These are phyloP conservation scores for Proteles cristata DNA, from an alignment of 2,113 vertebrate species.

Conservation along the genomic window DNA sequence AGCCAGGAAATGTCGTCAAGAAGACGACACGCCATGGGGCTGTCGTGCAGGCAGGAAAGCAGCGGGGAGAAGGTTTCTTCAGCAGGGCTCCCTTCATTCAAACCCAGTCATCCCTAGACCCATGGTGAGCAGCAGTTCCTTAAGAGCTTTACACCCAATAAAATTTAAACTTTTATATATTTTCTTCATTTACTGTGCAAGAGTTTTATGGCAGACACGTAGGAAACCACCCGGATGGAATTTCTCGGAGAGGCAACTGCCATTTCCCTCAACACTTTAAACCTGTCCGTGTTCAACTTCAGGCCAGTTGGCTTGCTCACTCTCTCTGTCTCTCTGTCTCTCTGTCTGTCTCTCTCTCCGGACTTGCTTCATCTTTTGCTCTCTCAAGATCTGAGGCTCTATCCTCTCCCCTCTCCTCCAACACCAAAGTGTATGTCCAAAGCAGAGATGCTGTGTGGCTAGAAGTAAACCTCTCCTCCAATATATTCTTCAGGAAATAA, in stretches of 20 bases:
- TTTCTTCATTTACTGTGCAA: constrained; percentile 84
- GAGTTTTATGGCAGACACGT: constrained; percentile 84
- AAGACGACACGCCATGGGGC: constrained; percentile 47
- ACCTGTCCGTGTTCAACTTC: not conserved
- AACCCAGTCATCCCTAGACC: constrained; percentile 76
- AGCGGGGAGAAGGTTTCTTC: constrained; percentile 72
- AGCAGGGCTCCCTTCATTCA: constrained; percentile 55
- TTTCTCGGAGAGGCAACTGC: constrained; percentile 73
- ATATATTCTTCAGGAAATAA: not conserved
- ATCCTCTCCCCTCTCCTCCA: not conserved
- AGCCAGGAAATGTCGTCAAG: not conserved
- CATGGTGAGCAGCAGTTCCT: constrained; percentile 82
- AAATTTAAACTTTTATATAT: constrained; percentile 86
- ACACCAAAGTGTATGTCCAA: not conserved
- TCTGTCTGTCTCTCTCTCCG: accelerated
- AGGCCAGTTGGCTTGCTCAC: not conserved
- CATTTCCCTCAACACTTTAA: not conserved
- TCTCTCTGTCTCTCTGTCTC: accelerated
- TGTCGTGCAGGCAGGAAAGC: constrained; percentile 75
- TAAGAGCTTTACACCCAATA: constrained; percentile 89
- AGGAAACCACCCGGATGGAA: constrained; percentile 85
- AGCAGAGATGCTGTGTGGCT: not conserved
- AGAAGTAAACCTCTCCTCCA: not conserved
- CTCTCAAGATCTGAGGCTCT: not conserved
- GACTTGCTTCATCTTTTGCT: not conserved